These are phyloP conservation scores for Drosophila virilis DNA, from an alignment of 1,140 invertebrate genomes.

Conservation along the genomic window DNA sequence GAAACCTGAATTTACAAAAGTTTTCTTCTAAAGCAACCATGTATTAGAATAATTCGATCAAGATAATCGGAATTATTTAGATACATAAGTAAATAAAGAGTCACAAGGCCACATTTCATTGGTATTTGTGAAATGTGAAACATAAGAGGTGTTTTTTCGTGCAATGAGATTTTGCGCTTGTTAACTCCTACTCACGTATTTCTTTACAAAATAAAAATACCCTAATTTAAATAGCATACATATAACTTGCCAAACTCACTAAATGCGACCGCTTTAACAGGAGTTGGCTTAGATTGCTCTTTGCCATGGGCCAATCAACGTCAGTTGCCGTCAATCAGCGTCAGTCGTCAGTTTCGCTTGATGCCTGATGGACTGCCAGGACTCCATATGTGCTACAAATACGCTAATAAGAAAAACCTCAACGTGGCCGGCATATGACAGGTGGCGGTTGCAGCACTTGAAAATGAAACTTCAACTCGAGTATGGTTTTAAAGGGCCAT, in stretches of 20 bases:
- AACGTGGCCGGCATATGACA: not conserved
- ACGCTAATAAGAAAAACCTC: slow-evolving; percentile 53
- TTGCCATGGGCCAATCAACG: slow-evolving; percentile 54
- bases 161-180: no score
- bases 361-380: slow-evolving; percentile 51
- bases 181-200: no score
- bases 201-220: not conserved
- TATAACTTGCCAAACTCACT: slow-evolving; percentile 40
- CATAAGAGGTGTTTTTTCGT: no score
- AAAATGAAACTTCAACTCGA: not conserved
- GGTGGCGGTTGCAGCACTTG: not conserved
- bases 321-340: slow-evolving; percentile 36
- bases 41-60: no score
- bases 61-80: no score
- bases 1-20: not conserved
- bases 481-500: slow-evolving; percentile 48
- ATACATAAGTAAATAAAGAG: no score
- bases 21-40: no score
- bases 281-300: slow-evolving; percentile 44
- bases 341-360: slow-evolving; percentile 21
- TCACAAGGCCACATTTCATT: no score
- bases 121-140: no score
- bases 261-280: not conserved
- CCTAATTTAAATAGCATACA: not conserved
- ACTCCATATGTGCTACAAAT: slow-evolving; percentile 21